Base-by-base conservation (phyloP, 2,888 invertebrate genomes). In the Hemithea aestivaria region DNA sequence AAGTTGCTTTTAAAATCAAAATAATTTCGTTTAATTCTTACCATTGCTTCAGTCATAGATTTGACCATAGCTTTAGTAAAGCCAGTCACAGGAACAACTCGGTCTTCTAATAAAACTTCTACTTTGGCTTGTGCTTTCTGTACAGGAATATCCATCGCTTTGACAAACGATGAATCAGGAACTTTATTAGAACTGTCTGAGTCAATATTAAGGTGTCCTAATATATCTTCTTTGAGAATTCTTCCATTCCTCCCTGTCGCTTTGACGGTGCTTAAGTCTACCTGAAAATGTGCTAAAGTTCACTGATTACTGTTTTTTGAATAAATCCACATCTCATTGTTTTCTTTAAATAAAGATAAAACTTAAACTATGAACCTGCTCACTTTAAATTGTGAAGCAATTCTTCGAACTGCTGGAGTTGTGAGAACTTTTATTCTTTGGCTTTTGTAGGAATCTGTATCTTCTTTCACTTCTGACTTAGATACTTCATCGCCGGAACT, bases 21-120 rank as follows among this genome's bases (percentile, higher is more conserved):
- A 10, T 27, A 16, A 11, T 16, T 12, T 7, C 8, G 20, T 11
- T 11, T 9, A 7, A 8, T 24, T 24, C 82, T 85, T 75, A 93
- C 93, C 88, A 95, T 88, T 6, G 97, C 91, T 63, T 91, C 92
- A 0, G 95, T 93, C 99, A 99, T 99, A 0, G 96, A 92, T 80
- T 96, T 98, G 39, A 96, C 91, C 99, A 99, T 99, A 1, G 94
- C 94, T 76, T 94, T 96, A 10, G 91, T 91, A 61, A 97, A 94
- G 10, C 96, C 96, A 60, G 91, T 92, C 6, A 97, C 88, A 3
- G 91, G 89, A 38, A 93, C 92, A 0, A 88, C 85, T 68, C 74
- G 85, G 54, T 91, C 90, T 56, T 75, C 74, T 31, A 65, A 42
- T 20, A 71, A 29, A 4, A 68, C 46, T 66, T 74, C 77, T 4